Evolutionary conservation across 2,888 invertebrate genomes (phyloP).

Genomic region (Cenopis cana): DNA sequence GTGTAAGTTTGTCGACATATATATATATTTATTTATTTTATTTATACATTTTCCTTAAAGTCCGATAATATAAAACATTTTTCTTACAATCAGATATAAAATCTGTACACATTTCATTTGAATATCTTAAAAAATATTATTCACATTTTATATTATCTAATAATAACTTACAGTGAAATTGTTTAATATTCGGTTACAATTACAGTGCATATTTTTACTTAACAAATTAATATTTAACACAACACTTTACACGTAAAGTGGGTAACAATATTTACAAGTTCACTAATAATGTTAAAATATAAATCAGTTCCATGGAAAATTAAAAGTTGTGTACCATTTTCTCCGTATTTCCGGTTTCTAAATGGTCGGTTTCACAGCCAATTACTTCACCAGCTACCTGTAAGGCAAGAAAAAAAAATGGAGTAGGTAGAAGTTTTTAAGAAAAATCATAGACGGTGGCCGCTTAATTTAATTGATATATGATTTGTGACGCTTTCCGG

Average conservation of each 20-base stretch:
- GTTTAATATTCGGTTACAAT: conserved; percentile 22
- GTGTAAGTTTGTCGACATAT: no score
- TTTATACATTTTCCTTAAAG: conserved; percentile 12
- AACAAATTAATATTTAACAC: background rate
- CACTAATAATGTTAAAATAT: background rate
- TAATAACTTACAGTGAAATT: conserved; percentile 22
- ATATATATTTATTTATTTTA: no score
- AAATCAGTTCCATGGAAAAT: background rate
- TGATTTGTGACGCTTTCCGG: no score
- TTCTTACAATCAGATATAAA: conserved; percentile 20
- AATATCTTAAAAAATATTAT: conserved; percentile 15
- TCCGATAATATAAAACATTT: conserved; percentile 23
- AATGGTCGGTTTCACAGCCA: conserved; percentile 60
- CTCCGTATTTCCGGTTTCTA: conserved; percentile 10
- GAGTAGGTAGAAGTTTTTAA: background rate
- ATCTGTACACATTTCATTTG: conserved; percentile 14
- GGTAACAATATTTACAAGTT: background rate
- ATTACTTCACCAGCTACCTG: conserved; percentile 68
- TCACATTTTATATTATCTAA: conserved; percentile 21
- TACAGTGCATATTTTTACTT: conserved; percentile 22
- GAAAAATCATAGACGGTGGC: no score
- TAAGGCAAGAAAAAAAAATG: conserved; percentile 34
- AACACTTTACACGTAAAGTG: background rate
- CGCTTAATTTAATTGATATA: no score
- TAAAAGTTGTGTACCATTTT: background rate